These are phyloP conservation scores for Centropristis striata DNA, from an alignment of 2,113 vertebrate genomes.

Conservation along the genomic window DNA sequence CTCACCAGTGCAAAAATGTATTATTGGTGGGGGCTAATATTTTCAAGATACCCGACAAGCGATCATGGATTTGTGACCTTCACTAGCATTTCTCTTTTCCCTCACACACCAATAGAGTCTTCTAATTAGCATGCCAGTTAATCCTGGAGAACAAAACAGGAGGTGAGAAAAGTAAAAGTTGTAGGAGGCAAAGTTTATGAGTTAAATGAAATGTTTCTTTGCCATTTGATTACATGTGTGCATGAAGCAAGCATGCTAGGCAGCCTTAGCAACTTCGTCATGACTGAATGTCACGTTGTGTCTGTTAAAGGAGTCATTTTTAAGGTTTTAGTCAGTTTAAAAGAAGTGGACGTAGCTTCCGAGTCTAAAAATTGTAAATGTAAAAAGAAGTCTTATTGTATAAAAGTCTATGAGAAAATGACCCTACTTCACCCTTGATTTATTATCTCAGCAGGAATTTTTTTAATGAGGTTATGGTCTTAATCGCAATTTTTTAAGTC, in stretches of 20 bases:
- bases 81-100: background rate
- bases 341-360: too few species aligned
- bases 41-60: background rate
- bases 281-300: background rate
- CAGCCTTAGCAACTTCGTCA: background rate
- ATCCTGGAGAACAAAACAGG: background rate
- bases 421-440: too few species aligned
- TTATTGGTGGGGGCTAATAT: background rate
- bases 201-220: background rate
- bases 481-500: too few species aligned
- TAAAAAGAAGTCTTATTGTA: too few species aligned
- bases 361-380: too few species aligned
- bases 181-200: too few species aligned
- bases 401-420: too few species aligned
- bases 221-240: background rate
- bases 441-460: too few species aligned
- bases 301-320: background rate
- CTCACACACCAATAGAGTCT: background rate
- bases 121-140: background rate
- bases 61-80: background rate
- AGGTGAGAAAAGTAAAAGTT: background rate
- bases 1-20: background rate
- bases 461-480: too few species aligned
- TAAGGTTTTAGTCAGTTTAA: background rate
- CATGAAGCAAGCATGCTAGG: background rate